Base-by-base conservation (phyloP, 2,113 vertebrate genomes). In the Acrocephalus arundinaceus region DNA sequence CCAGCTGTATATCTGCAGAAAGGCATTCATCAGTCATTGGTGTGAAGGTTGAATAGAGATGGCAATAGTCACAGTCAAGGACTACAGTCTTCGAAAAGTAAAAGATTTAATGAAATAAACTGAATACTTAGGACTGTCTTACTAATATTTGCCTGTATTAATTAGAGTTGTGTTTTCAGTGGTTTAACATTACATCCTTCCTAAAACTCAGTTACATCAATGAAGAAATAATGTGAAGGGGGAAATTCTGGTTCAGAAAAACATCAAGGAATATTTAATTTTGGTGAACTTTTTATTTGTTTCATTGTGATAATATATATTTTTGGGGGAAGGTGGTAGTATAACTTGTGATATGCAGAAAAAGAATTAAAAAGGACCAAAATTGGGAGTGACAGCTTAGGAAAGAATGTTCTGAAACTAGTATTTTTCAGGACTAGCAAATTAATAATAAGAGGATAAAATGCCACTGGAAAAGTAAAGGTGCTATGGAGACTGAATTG, bases 311-410 rank as follows among this genome's bases (percentile, higher is more conserved):
- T 4, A 7, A 43, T 2, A 2, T 22, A 28, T 43, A 33, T 41
- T 61, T 79, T 59, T 31, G 4, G 5, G 5, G 2, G 4, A 9
- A 35, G 3, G 3, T 59, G 4, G 7, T 52, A 2, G 5, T 46
- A 65, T 31, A 39, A 63, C 3, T 52, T n/a, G 15, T 33, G 37
- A 22, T 43, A 55, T 27, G 11, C 13, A 83, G 12, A 22, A 83
- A 83, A 93, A 86, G 1, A 30, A 62, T 1, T 12, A 59, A 80
- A 72, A 41, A 10, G 11, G 24, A 89, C 35, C 8, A 65, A 4
- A 46, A 89, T 65, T 23, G 31, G 3, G 13, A 49, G 10, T 39
- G 4, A 51, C 11, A 45, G 2, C 28, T 72, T 59, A 80, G 31
- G 14, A 70, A 74, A 52, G 7, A 48, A 7, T 39, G 19, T 49